Conservation (phyloP, 2,888 invertebrate species). For the Galerucella nymphaeae region DNA sequence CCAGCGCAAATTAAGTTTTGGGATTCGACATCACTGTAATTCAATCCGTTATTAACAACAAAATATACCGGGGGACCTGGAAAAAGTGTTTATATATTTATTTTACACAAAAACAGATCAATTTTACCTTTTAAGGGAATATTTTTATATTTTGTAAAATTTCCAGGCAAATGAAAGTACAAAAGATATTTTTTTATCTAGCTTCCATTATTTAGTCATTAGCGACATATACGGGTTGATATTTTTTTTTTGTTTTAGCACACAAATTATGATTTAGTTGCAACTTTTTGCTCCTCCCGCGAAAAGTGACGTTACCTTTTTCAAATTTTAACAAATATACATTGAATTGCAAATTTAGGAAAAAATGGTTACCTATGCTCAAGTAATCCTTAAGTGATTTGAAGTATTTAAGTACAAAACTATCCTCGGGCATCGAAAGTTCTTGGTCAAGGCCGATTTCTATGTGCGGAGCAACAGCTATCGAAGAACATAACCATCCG, state of each 20-base stretch:
- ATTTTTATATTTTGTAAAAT: no score
- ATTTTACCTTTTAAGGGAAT: no score
- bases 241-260: no score
- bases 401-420: constrained; percentile 95
- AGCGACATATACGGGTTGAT: no score
- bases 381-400: constrained; percentile 86
- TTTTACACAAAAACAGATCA: neutral
- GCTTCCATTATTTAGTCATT: no score
- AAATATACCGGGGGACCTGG: constrained; percentile 75
- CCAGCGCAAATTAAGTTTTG: constrained; percentile 91
- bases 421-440: constrained; percentile 97
- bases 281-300: no score
- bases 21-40: constrained; percentile 73
- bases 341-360: no score
- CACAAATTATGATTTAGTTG: no score
- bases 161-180: no score
- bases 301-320: no score
- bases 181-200: no score
- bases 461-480: constrained; percentile 88
- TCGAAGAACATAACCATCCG: constrained; percentile 91
- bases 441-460: constrained; percentile 96
- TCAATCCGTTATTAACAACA: constrained; percentile 68
- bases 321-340: no score
- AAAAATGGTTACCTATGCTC: constrained; percentile 76
- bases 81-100: neutral